Percentiles rank a stretch among this genome's conserved stretches.
These are phyloP conservation scores for Archocentrus centrarchus DNA, from an alignment of 2,113 vertebrate genomes.

Conservation along the genomic window DNA sequence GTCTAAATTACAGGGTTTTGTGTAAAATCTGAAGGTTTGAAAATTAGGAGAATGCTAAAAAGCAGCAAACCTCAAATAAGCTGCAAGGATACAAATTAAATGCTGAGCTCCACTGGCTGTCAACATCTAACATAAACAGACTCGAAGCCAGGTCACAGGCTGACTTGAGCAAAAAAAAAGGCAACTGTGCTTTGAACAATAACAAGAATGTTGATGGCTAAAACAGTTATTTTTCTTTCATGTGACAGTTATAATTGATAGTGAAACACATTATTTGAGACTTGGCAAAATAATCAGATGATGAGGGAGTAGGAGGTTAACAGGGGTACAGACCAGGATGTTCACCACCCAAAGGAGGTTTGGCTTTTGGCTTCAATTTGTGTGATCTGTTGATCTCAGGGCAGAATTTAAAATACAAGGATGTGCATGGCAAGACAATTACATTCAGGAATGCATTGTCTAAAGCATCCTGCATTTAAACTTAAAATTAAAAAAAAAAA, in stretches of 20 bases:
- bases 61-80: neutral
- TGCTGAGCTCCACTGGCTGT: neutral
- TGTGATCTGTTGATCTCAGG: conserved; percentile 19
- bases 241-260: neutral
- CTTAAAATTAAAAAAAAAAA: neutral
- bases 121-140: neutral
- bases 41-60: neutral
- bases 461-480: conserved; percentile 39
- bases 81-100: neutral
- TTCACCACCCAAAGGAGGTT: conserved; percentile 37
- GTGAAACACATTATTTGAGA: neutral
- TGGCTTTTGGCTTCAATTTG: neutral
- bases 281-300: neutral
- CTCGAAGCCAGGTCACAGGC: neutral
- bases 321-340: conserved; percentile 34
- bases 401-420: conserved; percentile 16
- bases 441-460: conserved; percentile 52
- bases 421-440: neutral
- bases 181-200: neutral
- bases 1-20: neutral
- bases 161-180: neutral
- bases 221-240: neutral
- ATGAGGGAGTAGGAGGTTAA: conserved; percentile 36
- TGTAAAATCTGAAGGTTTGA: neutral
- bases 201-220: neutral